phyloP scores from a whole-genome alignment of 2,888 invertebrate genomes.

The Parthenolecanium corni region DNA sequence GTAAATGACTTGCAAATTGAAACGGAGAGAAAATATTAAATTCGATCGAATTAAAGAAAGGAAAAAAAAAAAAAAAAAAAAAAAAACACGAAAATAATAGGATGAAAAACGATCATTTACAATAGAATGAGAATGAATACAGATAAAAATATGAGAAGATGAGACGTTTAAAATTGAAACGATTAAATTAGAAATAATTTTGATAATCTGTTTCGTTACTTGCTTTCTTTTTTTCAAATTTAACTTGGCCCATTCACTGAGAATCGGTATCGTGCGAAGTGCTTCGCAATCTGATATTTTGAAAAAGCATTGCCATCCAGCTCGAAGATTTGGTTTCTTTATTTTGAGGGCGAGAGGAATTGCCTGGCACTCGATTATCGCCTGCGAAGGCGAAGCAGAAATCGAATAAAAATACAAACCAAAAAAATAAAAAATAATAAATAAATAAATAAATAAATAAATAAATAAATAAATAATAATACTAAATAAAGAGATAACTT shows the following conservation, averaged over 20 bases:
- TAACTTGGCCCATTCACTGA: not conserved
- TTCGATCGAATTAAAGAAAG: not conserved
- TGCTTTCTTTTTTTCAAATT: too few species aligned
- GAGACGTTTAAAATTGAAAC: not conserved
- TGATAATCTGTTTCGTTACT: too few species aligned
- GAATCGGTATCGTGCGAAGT: constrained; percentile 14
- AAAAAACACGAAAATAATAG: not conserved
- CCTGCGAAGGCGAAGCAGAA: not conserved
- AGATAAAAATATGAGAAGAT: not conserved
- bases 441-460: too few species aligned
- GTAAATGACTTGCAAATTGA: constrained; percentile 1
- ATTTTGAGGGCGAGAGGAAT: constrained; percentile 11
- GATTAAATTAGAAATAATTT: not conserved
- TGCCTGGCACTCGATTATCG: not conserved
- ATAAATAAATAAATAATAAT: not conserved
- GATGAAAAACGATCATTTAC: not conserved
- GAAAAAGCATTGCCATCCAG: constrained; percentile 22
- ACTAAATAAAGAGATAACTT: not conserved
- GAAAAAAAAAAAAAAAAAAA: constrained; percentile 6
- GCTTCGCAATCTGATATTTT: constrained; percentile 23
- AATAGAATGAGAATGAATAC: not conserved
- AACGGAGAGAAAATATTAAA: constrained; percentile 3
- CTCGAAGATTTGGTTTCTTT: constrained; percentile 22
- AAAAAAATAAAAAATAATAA: not conserved
- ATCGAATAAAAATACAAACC: not conserved